Base-by-base conservation (phyloP, 2,888 invertebrate species). In the Muschampia staudingeri region DNA sequence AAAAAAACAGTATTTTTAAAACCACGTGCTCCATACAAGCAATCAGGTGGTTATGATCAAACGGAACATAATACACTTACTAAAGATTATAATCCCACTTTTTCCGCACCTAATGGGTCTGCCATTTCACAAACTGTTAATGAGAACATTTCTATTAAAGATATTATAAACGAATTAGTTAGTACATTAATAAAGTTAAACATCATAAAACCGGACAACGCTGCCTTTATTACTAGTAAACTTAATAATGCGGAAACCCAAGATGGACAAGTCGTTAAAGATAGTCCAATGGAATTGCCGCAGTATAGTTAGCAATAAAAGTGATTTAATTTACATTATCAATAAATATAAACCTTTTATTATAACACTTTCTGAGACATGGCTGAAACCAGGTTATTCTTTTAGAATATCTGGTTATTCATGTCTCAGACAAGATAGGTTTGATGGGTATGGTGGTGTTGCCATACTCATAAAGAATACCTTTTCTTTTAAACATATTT, bases 141-240 rank as follows among this genome's bases (percentile, higher is more conserved):
- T 11, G 44, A 44, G 9, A 44, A 12, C 11, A 44, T 44, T 12
- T 44, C 44, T 12, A 12, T 44, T 44, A 44, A 44, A 44, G 44
- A 44, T 14, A 44, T 44, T 44, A 44, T 44, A 44, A 44, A 44
- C 12, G 44, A 44, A 42, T 76, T 76, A 42, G 61, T 65, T 76
- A 19, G 25, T 65, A 76, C 61, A 5, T 65, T 76, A 42, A 76
- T 65, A 3, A 76, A 65, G 0, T 65, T 65, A 8, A 65, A 61
- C 56, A 76, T 76, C 12, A 76, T 65, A 25, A 65, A 76, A 76
- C 76, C 76, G 76, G 9, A 65, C 76, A 76, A 76, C 76, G 76
- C 76, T 65, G 76, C 76, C 76, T 25, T 4, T 40, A 12, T 65
- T 42, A 14, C 61, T 61, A 8, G 14, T 65, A n/a, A 25, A 65